Evolutionary conservation across 2,113 vertebrate species (phyloP).

Genomic region (Ciconia stormi): DNA sequence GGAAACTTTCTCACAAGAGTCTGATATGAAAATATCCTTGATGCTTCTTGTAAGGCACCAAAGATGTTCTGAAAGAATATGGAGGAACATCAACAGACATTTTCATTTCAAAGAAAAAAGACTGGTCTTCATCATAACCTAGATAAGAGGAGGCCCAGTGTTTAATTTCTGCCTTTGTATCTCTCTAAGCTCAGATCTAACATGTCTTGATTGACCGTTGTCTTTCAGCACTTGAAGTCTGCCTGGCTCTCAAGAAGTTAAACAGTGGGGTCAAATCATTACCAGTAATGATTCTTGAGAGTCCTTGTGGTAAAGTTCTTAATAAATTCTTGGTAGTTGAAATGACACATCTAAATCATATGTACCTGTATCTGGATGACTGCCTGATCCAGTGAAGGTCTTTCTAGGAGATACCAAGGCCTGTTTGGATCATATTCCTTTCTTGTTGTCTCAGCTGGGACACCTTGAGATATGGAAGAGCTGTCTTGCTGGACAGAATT

Average conservation of each 20-base stretch:
- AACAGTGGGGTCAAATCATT: not conserved
- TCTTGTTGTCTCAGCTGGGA: not conserved
- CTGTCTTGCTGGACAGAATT: not conserved
- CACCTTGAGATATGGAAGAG: not conserved
- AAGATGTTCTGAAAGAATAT: not conserved
- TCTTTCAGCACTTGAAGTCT: not conserved
- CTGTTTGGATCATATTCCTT: not conserved
- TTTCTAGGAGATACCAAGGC: not conserved
- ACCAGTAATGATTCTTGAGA: not conserved
- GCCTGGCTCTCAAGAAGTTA: not conserved
- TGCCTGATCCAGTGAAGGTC: not conserved
- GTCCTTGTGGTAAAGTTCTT: not conserved
- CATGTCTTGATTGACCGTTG: fast-evolving
- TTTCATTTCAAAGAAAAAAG: not conserved
- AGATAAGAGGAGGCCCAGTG: not conserved
- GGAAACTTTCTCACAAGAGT: not conserved
- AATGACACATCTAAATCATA: not conserved
- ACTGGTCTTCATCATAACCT: not conserved
- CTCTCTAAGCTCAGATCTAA: not conserved
- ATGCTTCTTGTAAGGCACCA: not conserved
- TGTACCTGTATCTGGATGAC: not conserved
- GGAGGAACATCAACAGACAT: not conserved
- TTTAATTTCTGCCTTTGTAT: not conserved
- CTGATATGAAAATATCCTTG: not conserved
- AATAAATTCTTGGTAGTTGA: not conserved